phyloP scores from a whole-genome alignment of 2,888 invertebrate species.

The Agrochola litura region DNA sequence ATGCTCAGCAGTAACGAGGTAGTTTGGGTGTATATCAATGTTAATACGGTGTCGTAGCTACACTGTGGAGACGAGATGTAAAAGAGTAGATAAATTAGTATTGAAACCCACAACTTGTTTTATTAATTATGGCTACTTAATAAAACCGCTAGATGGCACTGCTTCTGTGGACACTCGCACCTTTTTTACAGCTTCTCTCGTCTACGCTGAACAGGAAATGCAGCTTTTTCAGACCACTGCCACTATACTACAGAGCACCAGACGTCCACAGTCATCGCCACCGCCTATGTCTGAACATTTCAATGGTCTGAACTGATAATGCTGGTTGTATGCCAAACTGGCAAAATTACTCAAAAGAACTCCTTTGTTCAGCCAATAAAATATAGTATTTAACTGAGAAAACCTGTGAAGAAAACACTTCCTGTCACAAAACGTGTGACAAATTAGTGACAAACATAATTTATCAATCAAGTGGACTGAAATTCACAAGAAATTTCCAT shows the following conservation, averaged over 20 bases:
- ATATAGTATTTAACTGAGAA: background rate
- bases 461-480: background rate
- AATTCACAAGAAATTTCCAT: background rate
- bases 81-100: background rate
- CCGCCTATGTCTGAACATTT: background rate
- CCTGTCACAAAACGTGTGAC: conserved; percentile 1
- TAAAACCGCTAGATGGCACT: no score
- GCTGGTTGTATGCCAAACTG: background rate
- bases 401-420: background rate
- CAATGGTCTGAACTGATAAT: background rate
- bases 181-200: background rate
- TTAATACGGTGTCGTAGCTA: background rate
- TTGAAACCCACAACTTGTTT: background rate
- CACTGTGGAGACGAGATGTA: background rate
- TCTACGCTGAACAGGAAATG: background rate
- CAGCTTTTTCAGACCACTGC: background rate
- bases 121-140: no score
- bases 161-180: background rate
- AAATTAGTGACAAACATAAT: background rate
- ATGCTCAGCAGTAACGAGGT: no score
- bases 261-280: no score
- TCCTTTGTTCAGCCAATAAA: background rate
- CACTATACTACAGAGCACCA: background rate
- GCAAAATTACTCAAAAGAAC: background rate
- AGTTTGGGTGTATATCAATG: background rate